Base-by-base conservation (phyloP, 2,113 vertebrate species). In the Oryzias woworae region DNA sequence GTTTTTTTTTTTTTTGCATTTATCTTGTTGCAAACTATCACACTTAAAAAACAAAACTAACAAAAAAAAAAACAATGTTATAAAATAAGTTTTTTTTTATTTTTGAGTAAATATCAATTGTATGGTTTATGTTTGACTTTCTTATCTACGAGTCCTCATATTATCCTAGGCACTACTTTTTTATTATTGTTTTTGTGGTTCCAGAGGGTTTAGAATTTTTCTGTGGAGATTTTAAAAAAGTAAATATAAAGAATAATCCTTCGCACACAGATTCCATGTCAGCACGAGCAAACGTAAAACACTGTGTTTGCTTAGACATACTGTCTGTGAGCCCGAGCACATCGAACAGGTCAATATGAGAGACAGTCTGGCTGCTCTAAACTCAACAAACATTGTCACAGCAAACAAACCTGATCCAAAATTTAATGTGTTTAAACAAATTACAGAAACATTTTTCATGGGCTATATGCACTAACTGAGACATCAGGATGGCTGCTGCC, bases 301-400 rank as follows among this genome's bases (percentile, higher is more conserved):
- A 49, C 49, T 31, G 47, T 87, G 80, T 88, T 88, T 87, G 77
- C 68, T 62, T 58, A 83, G 77, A 76, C 76, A 69, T 73, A 67
- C 77, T 60, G 74, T 84, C 60, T 82, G 66, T 74, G 78, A 76
- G 77, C 82, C 83, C 71, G 52, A 58, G 85, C 77, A 84, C 68
- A 85, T 80, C 75, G 83, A 81, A 74, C 84, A 68, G 71, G 73
- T 80, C 74, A 85, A 70, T 74, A 77, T 64, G 69, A 78, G 78
- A 87, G 87, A 85, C 84, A 76, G 81, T 54, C 81, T 86, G 83
- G 85, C 81, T 82, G 80, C 77, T 75, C 82, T 69, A 16, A 80
- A 85, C 85, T 86, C 80, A 71, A 86, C 89, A 90, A 89, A 88
- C 85, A 89, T 87, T 87, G 87, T 87, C 83, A 84, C 87, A 88